Evolutionary conservation across 1,140 invertebrate species (phyloP).

Genomic region (Aphaenogaster floridana): DNA sequence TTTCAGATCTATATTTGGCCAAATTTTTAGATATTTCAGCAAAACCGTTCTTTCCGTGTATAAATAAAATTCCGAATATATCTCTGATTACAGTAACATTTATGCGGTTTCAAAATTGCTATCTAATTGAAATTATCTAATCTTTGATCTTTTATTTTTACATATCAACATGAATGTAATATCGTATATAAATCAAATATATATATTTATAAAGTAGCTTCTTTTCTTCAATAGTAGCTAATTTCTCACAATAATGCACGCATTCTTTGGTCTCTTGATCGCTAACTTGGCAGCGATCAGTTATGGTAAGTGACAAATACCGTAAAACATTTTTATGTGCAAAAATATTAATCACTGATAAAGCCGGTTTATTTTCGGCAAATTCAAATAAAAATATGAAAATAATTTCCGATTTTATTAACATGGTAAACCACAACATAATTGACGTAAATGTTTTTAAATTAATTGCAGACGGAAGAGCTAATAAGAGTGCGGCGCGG

Average conservation of each 20-base stretch:
- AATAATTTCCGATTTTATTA: neutral
- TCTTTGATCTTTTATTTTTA: neutral
- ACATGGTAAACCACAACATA: neutral
- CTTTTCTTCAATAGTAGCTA: neutral
- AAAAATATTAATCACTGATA: neutral
- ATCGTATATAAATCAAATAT: neutral
- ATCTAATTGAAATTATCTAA: constrained; percentile 34
- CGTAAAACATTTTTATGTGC: neutral
- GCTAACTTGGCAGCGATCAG: neutral
- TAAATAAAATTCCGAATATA: neutral
- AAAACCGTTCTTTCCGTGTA: no score
- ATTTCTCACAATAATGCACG: neutral
- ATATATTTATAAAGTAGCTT: neutral
- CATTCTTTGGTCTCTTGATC: constrained; percentile 11
- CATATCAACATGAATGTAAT: neutral
- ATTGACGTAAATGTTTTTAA: neutral
- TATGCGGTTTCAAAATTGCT: neutral
- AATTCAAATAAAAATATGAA: neutral
- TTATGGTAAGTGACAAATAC: neutral
- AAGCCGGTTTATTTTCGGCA: neutral
- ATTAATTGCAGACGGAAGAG: no score
- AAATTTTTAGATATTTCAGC: no score
- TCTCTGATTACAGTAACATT: neutral
- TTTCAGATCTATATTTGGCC: no score
- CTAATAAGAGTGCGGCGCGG: no score